A percentile compares a stretch with the other conserved stretches of the same genome.
Conservation (phyloP, 2,113 vertebrate species). For the Xiphorhynchus elegans region DNA sequence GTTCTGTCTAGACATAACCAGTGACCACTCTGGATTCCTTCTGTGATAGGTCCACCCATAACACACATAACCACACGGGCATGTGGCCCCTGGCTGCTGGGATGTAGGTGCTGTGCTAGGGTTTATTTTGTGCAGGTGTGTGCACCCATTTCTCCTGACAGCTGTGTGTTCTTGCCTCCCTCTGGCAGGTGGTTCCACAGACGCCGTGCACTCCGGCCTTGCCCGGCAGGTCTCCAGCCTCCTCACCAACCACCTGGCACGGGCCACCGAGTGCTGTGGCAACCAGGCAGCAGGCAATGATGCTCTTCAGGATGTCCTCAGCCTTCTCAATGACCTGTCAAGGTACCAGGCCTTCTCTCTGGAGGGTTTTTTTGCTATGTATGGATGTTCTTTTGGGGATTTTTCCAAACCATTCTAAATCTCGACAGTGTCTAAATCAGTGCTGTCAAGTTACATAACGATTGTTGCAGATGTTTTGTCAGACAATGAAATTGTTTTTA, state of each 20-base stretch:
- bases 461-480: neutral
- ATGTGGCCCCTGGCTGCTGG: accelerated
- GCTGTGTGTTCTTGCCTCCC: neutral
- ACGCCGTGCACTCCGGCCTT: conserved; percentile 95
- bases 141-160: neutral
- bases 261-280: conserved; percentile 95
- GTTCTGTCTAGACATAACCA: neutral
- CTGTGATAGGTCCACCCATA: neutral
- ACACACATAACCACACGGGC: neutral
- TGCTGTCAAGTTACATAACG: neutral
- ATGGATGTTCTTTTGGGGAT: neutral
- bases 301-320: conserved; percentile 94
- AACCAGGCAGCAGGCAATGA: conserved; percentile 98
- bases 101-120: neutral
- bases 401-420: neutral
- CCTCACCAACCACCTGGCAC: conserved; percentile 94
- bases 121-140: neutral
- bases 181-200: conserved; percentile 88
- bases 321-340: conserved; percentile 95
- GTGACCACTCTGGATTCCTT: neutral
- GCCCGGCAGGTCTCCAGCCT: conserved; percentile 96
- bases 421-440: neutral
- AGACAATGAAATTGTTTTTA: neutral
- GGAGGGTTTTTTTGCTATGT: neutral
- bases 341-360: conserved; percentile 74